Base-by-base conservation (phyloP, 1,140 invertebrate species). In the Anastatus disparis region DNA sequence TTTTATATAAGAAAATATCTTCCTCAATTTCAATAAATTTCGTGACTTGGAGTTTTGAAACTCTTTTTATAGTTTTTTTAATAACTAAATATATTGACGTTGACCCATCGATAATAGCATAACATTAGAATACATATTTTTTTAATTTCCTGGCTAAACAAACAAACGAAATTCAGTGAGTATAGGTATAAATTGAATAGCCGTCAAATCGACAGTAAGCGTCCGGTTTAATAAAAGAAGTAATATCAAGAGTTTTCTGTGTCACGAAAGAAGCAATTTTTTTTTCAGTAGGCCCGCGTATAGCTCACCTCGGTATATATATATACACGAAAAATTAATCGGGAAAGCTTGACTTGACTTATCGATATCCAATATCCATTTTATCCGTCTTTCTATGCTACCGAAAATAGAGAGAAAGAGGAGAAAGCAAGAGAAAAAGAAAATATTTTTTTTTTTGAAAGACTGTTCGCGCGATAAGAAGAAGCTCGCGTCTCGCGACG, bases 301-400 rank as follows among this genome's bases (percentile, higher is more conserved):
- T 52, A 52, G 48, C 3, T 20, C 48, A n/a, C n/a, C n/a, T n/a
- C n/a, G n/a, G n/a, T n/a, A n/a, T n/a, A n/a, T n/a, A n/a, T n/a
- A n/a, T 29, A 65, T 59, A 52, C 42, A 53, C 53, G 62, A 71
- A 71, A 71, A 71, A 66, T 71, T 71, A 71, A 71, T 71, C 62
- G 70, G 24, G 46, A 59, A 65, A 52, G 62, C 53, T 59, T 42
- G 53, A 64, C 44, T 71, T 71, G 42, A 71, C 62, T 71, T 71
- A 71, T 71, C 70, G 70, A 71, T 66, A 66, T 71, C 70, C 62
- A 71, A 71, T 71, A 66, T 65, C 70, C 62, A 71, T 71, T 71
- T n/a, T 65, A 71, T 71, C 53, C 69, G 59, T 71, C 53, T 59
- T 65, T 71, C 42, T 12, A n/a, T 7, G 40, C 15, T 31, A 12